phyloP scores from a whole-genome alignment of 2,113 vertebrate genomes.

The Psammodynastes pulverulentus region DNA sequence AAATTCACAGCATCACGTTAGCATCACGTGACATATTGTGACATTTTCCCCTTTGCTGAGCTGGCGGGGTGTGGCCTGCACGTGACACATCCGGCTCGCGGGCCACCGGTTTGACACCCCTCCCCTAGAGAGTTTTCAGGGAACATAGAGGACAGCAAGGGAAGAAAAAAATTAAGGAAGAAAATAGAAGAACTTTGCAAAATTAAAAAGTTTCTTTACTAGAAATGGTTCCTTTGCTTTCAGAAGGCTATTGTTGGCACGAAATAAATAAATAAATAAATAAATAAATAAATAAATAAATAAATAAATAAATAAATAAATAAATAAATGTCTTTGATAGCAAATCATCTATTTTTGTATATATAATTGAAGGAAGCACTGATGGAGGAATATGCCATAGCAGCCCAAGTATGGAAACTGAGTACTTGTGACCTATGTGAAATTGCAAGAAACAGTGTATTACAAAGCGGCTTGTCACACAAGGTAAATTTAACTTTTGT shows the following conservation, averaged over 20 bases:
- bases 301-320: not conserved
- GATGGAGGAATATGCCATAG: slow-evolving; percentile 98
- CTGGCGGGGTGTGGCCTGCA: too few species aligned
- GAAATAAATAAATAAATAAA: not conserved
- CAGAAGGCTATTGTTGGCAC: not conserved
- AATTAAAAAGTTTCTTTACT: not conserved
- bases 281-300: not conserved
- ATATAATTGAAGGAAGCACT: slow-evolving; percentile 81
- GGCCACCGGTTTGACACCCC: too few species aligned
- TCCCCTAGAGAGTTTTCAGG: not conserved
- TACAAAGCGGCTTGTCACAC: slow-evolving; percentile 92
- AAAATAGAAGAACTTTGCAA: not conserved
- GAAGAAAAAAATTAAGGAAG: not conserved
- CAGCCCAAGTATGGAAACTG: slow-evolving; percentile 97
- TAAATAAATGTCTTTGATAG: not conserved
- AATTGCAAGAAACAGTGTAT: slow-evolving; percentile 93
- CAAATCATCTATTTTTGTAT: not conserved
- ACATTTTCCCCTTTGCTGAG: too few species aligned
- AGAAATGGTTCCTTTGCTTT: not conserved
- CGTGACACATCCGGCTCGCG: too few species aligned
- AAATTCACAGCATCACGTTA: too few species aligned
- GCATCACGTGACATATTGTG: too few species aligned
- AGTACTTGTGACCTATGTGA: slow-evolving; percentile 96
- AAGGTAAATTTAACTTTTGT: slow-evolving; percentile 72
- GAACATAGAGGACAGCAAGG: not conserved